Percentiles rank a stretch among this genome's conserved stretches.
phyloP scores from a whole-genome alignment of 2,888 invertebrate species.

The Apomyelois bistriatella region DNA sequence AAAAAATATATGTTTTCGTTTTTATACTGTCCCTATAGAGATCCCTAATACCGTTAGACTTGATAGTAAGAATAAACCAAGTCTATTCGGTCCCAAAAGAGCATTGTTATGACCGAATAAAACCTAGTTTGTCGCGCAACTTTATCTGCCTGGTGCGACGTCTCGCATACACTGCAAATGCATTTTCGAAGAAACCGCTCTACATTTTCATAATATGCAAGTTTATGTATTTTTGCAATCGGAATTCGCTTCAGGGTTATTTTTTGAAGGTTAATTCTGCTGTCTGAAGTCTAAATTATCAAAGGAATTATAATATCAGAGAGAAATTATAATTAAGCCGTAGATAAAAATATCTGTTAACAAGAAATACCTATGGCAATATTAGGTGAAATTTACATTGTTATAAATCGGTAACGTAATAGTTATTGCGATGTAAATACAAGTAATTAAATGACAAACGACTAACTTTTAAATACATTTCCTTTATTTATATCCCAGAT shows the following conservation, averaged over 20 bases:
- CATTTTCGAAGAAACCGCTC: conserved; percentile 32
- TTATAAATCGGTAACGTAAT: too few species aligned
- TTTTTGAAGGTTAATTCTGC: background rate
- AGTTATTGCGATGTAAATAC: too few species aligned
- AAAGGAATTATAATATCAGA: too few species aligned
- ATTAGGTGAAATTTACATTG: too few species aligned
- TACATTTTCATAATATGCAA: conserved; percentile 40
- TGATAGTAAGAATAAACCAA: conserved; percentile 35
- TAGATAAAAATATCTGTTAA: too few species aligned
- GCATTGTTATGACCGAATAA: conserved; percentile 57
- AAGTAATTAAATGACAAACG: too few species aligned
- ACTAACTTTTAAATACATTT: too few species aligned
- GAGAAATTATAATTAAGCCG: too few species aligned
- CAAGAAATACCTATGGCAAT: too few species aligned
- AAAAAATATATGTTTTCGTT: too few species aligned
- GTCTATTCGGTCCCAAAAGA: conserved; percentile 37
- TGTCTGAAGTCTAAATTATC: too few species aligned
- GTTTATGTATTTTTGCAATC: conserved; percentile 18
- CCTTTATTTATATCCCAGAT: too few species aligned
- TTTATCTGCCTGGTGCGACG: conserved; percentile 40
- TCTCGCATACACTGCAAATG: conserved; percentile 33
- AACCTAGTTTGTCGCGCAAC: conserved; percentile 58
- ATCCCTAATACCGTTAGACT: conserved; percentile 17
- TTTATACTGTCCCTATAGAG: background rate
- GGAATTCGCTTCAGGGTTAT: background rate